Evolutionary conservation across 2,888 invertebrate species (phyloP).

Genomic region (Pyrrhia umbra): DNA sequence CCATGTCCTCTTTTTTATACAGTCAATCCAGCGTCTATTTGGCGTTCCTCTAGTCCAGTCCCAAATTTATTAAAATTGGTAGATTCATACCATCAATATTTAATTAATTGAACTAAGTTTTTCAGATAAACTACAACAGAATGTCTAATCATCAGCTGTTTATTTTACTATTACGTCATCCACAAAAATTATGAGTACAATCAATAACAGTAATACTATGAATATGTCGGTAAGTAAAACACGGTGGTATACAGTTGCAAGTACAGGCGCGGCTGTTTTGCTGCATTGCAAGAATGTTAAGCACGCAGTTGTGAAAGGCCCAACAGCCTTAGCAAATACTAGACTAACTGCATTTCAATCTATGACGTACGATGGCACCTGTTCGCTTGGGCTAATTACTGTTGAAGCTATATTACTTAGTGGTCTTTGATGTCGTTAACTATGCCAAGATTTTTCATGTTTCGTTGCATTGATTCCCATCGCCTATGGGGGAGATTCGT

Average conservation of each 20-base stretch:
- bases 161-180: neutral
- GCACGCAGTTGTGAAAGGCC: constrained; percentile 77
- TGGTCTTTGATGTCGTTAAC: neutral
- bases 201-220: constrained; percentile 4
- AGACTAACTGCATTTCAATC: constrained; percentile 67
- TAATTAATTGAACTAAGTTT: too few species aligned
- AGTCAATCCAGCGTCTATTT: too few species aligned
- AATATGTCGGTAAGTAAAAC: constrained; percentile 28
- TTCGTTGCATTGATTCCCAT: neutral
- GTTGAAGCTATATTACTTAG: constrained; percentile 1
- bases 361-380: constrained; percentile 62
- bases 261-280: constrained; percentile 54
- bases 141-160: neutral
- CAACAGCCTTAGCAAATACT: constrained; percentile 63
- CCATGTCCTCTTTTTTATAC: too few species aligned
- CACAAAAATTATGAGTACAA: neutral
- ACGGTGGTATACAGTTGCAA: neutral
- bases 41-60: too few species aligned
- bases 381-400: constrained; percentile 51
- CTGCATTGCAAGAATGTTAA: constrained; percentile 69
- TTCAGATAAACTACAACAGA: neutral
- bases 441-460: neutral
- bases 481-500: neutral
- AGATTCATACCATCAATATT: too few species aligned
- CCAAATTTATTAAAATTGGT: too few species aligned